Evolutionary conservation across 2,888 invertebrate species (phyloP), one percentile per base, ranked within the genome.

Genomic region (Ennomos quercinarius): DNA sequence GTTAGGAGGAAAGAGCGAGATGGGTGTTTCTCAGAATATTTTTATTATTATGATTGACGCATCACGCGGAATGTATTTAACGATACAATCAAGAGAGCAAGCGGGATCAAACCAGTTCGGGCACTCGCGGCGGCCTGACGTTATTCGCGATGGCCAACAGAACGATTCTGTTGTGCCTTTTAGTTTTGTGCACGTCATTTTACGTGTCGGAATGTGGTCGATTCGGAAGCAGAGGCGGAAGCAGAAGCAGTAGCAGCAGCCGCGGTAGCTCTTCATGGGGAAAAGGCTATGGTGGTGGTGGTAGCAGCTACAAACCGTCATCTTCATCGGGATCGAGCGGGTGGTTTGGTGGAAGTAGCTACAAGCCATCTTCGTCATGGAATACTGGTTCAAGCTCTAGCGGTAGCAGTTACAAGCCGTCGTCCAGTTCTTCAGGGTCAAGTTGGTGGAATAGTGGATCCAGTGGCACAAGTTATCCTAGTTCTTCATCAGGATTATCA

Each of bases 71-170:
- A 51, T 63, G 70, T 71, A 76, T 76, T 72, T 75, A 70, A 75
- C 71, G 64, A 74, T 69, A 66, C 64, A 71, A 70, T 64, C 67
- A 60, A 47, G 64, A 48, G 42, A 45, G 27, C 6, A 27, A 65
- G 70, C 59, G 52, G 42, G 44, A 60, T 68, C 65, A 73, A 73
- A 72, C 74, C 66, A 67, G 75, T 71, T 37, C 62, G 67, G 65
- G 71, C 61, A 61, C 66, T 58, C 61, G 71, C 66, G 60, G 66
- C 65, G 68, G 42, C 45, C 50, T 52, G 63, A 68, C 70, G 72
- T 66, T 54, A 51, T 63, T 57, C 56, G 78, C 70, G 62, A 89
- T 89, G 89, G 84, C 78, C 76, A 84, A 76, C 78, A 86, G 78
- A 71, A 71, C 62, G 68, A 50, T 81, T 68, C 71, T 88, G 79